Evolutionary conservation across 1,140 invertebrate species (phyloP), one percentile per base, ranked within the genome.

Genomic region (Bathynomus jamesi): DNA sequence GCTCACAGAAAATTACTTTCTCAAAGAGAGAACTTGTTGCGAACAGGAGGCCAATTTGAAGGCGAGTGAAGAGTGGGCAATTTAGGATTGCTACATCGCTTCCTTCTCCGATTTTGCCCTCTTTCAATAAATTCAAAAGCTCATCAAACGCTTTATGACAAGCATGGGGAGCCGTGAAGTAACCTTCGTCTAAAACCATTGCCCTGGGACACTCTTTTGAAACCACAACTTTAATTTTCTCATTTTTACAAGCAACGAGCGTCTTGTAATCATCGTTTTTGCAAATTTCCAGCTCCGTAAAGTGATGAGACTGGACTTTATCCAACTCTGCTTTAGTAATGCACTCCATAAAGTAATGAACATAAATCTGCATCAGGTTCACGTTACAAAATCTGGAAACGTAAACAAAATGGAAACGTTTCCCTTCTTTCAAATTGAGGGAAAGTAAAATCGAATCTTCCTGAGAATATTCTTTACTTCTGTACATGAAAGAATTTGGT

Each of bases 301-400:
- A n/a, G 28, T 4, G 27, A 2, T 46, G 17, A 8, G 46, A 31
- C 28, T 24, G 21, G 13, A 46, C 53, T 13, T 28, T 29, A 1
- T 68, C 10, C 4, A n/a, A 13, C 30, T 53, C 24, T 27, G 40
- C 28, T 11, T 17, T 60, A 29, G 21, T 25, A 29, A 60, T 5
- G n/a, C 32, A 61, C 61, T 60, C 67, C n/a, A 24, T 17, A 13
- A 61, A 61, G 21, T 61, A 46, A 28, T 61, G 29, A n/a, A 65
- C 25, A 40, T 68, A 73, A 30, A 73, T 31, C 53, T 72, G 61
- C 8, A 74, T 30, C 2, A 69, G 65, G 28, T 40, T 73, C 24
- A 64, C 65, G 17, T 61, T 66, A 40, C 75, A 76, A 61, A 76
- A 76, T 29, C 73, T 70, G 24, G 75, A 73, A n/a, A 69, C 68